Conservation (phyloP, 1,140 invertebrate genomes). For the Drosophila elegans region DNA sequence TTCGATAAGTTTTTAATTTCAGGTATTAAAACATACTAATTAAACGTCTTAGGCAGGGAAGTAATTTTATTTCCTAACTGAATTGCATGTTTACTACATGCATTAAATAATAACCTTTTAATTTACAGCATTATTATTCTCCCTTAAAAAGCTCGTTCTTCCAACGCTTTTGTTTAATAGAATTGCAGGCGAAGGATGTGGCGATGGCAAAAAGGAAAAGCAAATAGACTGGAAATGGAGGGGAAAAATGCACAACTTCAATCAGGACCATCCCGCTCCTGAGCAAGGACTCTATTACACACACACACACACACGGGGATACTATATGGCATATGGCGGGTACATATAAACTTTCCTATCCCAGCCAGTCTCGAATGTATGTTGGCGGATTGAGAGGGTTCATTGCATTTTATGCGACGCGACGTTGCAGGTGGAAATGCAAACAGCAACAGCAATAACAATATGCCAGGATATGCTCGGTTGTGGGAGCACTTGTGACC, state of each 20-base stretch:
- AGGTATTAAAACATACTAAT: no score
- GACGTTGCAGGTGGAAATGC: conserved; percentile 77
- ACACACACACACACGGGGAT: conserved; percentile 14
- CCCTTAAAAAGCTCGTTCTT: conserved; percentile 26
- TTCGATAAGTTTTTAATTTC: no score
- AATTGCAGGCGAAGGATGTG: conserved; percentile 27
- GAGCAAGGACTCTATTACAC: conserved; percentile 8
- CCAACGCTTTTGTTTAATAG: conserved; percentile 37
- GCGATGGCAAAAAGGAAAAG: conserved; percentile 63
- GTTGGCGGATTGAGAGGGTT: conserved; percentile 56
- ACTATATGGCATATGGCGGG: background rate
- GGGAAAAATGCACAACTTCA: conserved; percentile 67
- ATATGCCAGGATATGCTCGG: conserved; percentile 44
- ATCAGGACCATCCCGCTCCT: conserved; percentile 11
- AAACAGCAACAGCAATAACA: conserved; percentile 65
- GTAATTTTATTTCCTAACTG: background rate
- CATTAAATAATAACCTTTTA: conserved; percentile 1
- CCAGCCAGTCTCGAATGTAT: conserved; percentile 53
- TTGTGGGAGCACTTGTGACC: conserved; percentile 1
- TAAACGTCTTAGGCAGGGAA: no score
- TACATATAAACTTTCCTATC: conserved; percentile 37
- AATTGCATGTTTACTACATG: background rate
- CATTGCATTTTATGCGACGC: conserved; percentile 80
- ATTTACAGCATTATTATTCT: background rate
- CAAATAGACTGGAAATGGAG: conserved; percentile 78